A percentile compares a stretch with the other conserved stretches of the same genome.
phyloP scores from a whole-genome alignment of 1,140 invertebrate genomes.

The Orchestia grillus region DNA sequence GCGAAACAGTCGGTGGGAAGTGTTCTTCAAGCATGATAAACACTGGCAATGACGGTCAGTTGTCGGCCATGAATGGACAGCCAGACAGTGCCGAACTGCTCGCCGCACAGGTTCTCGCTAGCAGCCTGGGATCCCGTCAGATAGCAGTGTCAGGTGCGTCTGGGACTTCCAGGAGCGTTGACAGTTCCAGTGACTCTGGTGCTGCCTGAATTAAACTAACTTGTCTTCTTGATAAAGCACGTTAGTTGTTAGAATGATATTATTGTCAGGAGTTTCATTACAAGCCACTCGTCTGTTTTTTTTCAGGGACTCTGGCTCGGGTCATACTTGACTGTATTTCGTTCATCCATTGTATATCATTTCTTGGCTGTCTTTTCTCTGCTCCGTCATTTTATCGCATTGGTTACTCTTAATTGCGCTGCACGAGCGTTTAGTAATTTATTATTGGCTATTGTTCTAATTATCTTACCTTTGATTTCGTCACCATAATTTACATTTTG shows the following conservation, averaged over 20 bases:
- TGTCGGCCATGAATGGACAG: constrained; percentile 47
- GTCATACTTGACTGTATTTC: not conserved
- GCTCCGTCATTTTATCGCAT: too few relatives aligned
- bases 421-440: not conserved
- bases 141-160: not conserved
- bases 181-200: not conserved
- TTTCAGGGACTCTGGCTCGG: not conserved
- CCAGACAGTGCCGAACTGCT: constrained; percentile 37
- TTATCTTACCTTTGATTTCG: not conserved
- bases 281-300: not conserved
- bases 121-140: constrained; percentile 37
- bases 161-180: not conserved
- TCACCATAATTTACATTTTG: not conserved
- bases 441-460: not conserved
- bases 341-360: too few relatives aligned
- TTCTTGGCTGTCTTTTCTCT: not conserved
- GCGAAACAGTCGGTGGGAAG: not conserved
- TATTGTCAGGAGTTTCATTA: not conserved
- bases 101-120: constrained; percentile 24
- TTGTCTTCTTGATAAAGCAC: not conserved
- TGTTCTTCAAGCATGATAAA: not conserved
- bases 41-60: not conserved
- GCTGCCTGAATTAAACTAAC: not conserved
- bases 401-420: too few relatives aligned
- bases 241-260: too few relatives aligned